These are phyloP conservation scores for Anguilla rostrata DNA, from an alignment of 2,113 vertebrate species.

Conservation along the genomic window DNA sequence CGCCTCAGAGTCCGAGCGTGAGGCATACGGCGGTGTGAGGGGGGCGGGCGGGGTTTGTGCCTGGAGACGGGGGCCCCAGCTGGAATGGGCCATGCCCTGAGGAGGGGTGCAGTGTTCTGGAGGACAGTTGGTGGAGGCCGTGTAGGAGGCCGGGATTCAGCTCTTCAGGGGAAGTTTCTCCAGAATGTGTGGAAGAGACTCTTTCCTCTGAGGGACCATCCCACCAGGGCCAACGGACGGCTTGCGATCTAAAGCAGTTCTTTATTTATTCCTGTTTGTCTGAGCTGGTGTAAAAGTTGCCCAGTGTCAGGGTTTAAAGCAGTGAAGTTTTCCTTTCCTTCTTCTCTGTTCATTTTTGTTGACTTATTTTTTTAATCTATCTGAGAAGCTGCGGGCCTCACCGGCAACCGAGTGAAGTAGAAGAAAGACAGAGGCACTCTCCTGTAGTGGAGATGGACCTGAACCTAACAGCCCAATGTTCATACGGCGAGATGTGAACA, in stretches of 20 bases:
- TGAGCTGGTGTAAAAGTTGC: background rate
- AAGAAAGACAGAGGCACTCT: background rate
- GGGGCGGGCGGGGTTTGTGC: background rate
- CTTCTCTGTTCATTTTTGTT: slow-evolving; percentile 1
- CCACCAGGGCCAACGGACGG: background rate
- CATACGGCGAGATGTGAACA: background rate
- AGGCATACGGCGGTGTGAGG: slow-evolving; percentile 87
- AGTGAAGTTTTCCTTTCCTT: slow-evolving; percentile 6
- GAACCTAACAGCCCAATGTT: background rate
- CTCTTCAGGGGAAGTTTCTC: background rate
- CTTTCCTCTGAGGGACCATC: background rate
- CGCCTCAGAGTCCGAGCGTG: slow-evolving; percentile 56
- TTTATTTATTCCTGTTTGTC: slow-evolving; percentile 4
- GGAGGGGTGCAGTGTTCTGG: background rate
- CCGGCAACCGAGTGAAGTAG: background rate
- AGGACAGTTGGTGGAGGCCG: background rate
- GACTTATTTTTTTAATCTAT: slow-evolving; percentile 13
- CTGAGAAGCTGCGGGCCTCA: background rate
- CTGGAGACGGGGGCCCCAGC: background rate
- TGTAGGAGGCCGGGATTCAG: background rate
- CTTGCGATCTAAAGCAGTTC: background rate
- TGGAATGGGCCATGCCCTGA: background rate
- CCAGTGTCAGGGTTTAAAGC: slow-evolving; percentile 8
- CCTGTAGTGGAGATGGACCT: background rate
- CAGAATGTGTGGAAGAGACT: background rate